Conservation (phyloP, 1,140 invertebrate species). For the Meloidogyne exigua region DNA sequence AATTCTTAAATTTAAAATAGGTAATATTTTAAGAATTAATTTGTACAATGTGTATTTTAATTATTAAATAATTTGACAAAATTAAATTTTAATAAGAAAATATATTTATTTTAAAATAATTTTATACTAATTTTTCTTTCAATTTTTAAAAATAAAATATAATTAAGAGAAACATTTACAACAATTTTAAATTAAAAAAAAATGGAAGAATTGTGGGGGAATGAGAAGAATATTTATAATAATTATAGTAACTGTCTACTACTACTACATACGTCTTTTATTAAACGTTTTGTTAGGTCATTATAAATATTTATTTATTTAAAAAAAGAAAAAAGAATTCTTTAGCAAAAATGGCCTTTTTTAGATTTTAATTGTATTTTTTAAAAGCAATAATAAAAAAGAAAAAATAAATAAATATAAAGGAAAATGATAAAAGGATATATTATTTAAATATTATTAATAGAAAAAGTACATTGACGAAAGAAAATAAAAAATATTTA, state of each 20-base stretch:
- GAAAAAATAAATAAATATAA: too few relatives aligned
- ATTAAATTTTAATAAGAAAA: too few relatives aligned
- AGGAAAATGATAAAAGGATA: not conserved
- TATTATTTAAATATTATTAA: not conserved
- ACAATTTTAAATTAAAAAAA: too few relatives aligned
- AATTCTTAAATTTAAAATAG: too few relatives aligned
- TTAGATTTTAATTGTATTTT: slow-evolving; percentile 2
- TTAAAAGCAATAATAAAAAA: not conserved
- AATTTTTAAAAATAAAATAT: too few relatives aligned
- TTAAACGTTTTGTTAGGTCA: not conserved
- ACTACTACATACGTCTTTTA: not conserved
- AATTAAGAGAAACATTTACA: too few relatives aligned
- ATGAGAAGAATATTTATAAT: not conserved
- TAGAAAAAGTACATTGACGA: not conserved
- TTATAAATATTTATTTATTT: not conserved
- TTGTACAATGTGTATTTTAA: too few relatives aligned
- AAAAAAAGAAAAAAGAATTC: not conserved
- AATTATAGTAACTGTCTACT: not conserved
- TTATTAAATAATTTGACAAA: too few relatives aligned
- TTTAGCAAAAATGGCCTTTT: not conserved
- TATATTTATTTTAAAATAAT: too few relatives aligned
- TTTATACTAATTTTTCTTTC: too few relatives aligned
- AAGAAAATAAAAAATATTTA: not conserved
- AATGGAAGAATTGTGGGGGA: too few relatives aligned
- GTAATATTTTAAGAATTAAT: too few relatives aligned